phyloP scores from a whole-genome alignment of 2,797 vertebrate genomes.

The Philypnodon macrostomus region DNA sequence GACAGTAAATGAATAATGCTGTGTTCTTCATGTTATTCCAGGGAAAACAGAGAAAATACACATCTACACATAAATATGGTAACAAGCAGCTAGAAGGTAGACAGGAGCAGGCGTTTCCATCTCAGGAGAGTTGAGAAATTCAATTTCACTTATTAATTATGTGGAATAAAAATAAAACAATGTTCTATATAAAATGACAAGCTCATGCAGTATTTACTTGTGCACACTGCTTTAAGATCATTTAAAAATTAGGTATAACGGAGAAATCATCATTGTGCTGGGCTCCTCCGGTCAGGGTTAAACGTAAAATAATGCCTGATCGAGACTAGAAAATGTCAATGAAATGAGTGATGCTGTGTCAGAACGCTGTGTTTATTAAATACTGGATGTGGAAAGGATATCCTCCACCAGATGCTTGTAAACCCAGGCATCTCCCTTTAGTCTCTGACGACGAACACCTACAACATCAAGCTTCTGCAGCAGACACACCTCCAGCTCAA shows the following conservation, averaged over 20 bases:
- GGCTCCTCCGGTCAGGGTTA: too few relatives aligned
- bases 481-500: conserved; percentile 92
- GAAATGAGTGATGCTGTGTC: background rate
- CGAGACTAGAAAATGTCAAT: too few relatives aligned
- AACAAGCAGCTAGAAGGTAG: conserved; percentile 46
- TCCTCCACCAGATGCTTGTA: conserved; percentile 95
- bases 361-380: conserved; percentile 58
- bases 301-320: too few relatives aligned
- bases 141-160: conserved; percentile 26
- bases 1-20: conserved; percentile 38
- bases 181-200: conserved; percentile 26
- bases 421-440: conserved; percentile 95
- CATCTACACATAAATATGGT: conserved; percentile 52
- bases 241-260: conserved; percentile 33
- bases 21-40: conserved; percentile 31
- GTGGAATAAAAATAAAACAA: conserved; percentile 21
- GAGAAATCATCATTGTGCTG: conserved; percentile 10
- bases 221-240: conserved; percentile 19
- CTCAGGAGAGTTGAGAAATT: conserved; percentile 28
- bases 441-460: conserved; percentile 85
- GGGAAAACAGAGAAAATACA: conserved; percentile 35
- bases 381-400: conserved; percentile 82
- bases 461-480: conserved; percentile 83
- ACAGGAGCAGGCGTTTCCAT: conserved; percentile 21
- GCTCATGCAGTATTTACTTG: conserved; percentile 13